Base-by-base conservation (phyloP, 2,888 invertebrate genomes). In the Euplexia lucipara region DNA sequence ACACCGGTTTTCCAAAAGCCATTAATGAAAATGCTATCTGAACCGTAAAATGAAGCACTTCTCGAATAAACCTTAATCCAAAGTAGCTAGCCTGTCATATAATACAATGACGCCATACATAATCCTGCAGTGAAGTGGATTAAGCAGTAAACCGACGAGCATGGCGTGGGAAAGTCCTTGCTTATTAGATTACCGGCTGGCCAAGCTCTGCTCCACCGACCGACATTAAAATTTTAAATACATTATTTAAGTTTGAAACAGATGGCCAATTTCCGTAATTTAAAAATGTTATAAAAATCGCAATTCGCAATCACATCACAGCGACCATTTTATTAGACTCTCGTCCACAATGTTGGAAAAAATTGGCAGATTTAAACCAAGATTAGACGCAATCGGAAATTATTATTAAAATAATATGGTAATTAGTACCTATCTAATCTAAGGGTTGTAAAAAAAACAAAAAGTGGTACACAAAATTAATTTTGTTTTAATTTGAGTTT, bases 101-200 rank as follows among this genome's bases (percentile, higher is more conserved):
- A 73, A 53, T 59, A 52, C 22, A 57, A 65, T 75, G 62, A 42
- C 70, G 70, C 61, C 66, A 70, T 74, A 66, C 66, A 70, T 74
- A 66, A 74, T 66, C 70, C 70, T 51, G 42, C 49, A 41, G 26
- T 57, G 35, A 14, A 70, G 64, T 65, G 60, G 70, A 63, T 67
- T 75, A 64, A 44, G 56, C 30, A 47, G 60, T 65, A 73, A 80
- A 63, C 65, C 75, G 69, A 68, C 68, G 16, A 54, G 34, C 51
- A 52, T 60, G 44, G 58, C 64, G 68, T 76, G 64, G 48, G 56
- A 62, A 54, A 65, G 32, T 63, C 57, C 45, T 48, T 54, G 63
- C 70, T 48, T 61, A 62, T 63, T 65, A 57, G 49, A 57, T 73
- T 60, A 30, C 57, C 16, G 32, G 14, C 37, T 22, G 30, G 32